Percentiles rank a stretch among this genome's conserved stretches.
Evolutionary conservation across 1,140 invertebrate species (phyloP).

Genomic region (Pomacea maculata): DNA sequence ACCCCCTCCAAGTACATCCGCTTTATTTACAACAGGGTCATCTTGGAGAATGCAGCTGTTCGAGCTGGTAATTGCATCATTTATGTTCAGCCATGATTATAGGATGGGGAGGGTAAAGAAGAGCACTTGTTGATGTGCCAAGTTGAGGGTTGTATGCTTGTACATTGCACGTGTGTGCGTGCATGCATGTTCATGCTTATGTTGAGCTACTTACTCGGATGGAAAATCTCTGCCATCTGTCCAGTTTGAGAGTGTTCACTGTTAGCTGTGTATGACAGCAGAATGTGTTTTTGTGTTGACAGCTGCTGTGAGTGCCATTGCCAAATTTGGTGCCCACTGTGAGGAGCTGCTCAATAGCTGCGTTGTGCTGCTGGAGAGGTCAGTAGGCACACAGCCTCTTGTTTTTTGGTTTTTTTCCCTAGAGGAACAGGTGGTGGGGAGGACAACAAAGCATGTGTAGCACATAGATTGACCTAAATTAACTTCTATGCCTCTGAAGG

Average conservation of each 20-base stretch:
- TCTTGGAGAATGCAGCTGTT: slow-evolving; percentile 94
- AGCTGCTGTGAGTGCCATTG: slow-evolving; percentile 95
- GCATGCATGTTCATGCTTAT: neutral
- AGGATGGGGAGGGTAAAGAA: too few species aligned
- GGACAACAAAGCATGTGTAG: neutral
- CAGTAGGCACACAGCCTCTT: slow-evolving; percentile 13
- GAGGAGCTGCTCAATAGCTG: slow-evolving; percentile 91
- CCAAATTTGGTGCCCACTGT: slow-evolving; percentile 96
- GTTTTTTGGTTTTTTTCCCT: slow-evolving; percentile 51
- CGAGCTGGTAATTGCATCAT: slow-evolving; percentile 71
- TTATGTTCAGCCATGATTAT: neutral
- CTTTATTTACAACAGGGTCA: slow-evolving; percentile 99
- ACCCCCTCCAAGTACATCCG: slow-evolving; percentile 96
- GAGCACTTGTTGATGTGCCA: too few species aligned
- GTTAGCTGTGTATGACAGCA: neutral
- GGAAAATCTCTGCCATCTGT: neutral
- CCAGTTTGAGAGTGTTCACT: neutral
- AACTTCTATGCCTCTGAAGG: too few species aligned
- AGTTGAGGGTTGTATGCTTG: too few species aligned
- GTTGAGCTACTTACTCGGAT: neutral
- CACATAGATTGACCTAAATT: neutral
- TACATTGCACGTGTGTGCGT: neutral
- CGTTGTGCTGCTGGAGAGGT: slow-evolving; percentile 71
- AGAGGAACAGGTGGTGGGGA: neutral
- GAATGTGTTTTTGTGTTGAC: slow-evolving; percentile 16